A percentile compares a stretch with the other conserved stretches of the same genome.
phyloP scores from a whole-genome alignment of 2,888 invertebrate genomes.

The Teleiodes luculella region DNA sequence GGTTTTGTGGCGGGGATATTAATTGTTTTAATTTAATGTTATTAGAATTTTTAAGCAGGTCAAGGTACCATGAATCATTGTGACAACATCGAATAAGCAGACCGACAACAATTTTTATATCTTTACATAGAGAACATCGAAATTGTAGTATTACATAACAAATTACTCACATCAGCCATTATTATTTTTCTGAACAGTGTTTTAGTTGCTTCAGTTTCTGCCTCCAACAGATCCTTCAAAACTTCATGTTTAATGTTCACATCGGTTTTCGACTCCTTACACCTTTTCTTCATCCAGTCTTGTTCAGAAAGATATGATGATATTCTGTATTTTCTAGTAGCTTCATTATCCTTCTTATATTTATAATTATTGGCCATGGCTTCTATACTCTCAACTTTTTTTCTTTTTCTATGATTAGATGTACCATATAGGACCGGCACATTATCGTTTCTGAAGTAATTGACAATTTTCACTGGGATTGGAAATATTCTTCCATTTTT shows the following conservation, averaged over 20 bases:
- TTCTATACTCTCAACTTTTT: constrained; percentile 38
- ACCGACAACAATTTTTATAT: too few species aligned
- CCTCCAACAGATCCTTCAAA: not conserved
- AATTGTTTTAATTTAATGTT: too few species aligned
- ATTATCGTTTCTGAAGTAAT: constrained; percentile 18
- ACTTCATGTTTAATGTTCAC: not conserved
- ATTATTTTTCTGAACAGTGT: not conserved
- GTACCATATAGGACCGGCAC: constrained; percentile 24
- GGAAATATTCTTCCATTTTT: constrained; percentile 24
- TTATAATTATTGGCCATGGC: not conserved
- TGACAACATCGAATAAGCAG: too few species aligned
- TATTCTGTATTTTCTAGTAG: constrained; percentile 39
- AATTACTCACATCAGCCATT: not conserved
- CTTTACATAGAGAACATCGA: too few species aligned
- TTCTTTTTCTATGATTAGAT: constrained; percentile 46
- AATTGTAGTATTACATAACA: too few species aligned
- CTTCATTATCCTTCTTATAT: constrained; percentile 28
- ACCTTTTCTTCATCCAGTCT: constrained; percentile 30
- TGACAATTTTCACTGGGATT: constrained; percentile 19
- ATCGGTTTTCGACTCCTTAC: not conserved
- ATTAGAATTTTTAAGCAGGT: too few species aligned
- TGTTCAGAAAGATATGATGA: constrained; percentile 40
- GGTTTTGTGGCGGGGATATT: too few species aligned
- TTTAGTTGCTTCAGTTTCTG: not conserved
- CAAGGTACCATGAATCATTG: too few species aligned